Evolutionary conservation across 2,113 vertebrate species (phyloP), one percentile per base, ranked within the genome.

Genomic region (Pituophis catenifer): DNA sequence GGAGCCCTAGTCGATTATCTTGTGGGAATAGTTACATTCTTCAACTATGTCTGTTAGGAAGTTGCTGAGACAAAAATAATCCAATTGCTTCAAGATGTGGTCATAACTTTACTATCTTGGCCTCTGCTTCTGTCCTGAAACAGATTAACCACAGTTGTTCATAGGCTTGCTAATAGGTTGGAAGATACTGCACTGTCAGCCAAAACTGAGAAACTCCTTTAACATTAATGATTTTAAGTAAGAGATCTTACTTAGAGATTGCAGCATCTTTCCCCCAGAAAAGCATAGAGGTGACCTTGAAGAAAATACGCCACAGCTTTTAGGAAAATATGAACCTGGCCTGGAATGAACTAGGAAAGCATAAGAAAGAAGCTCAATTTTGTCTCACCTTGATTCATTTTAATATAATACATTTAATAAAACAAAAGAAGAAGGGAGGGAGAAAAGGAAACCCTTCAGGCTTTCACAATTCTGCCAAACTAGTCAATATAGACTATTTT

Each of bases 1-100:
- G 24, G 90, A 92, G 15, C 57, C 8, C 0, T 88, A 88, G 57
- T 95, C 93, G 92, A 89, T 88, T 91, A 52, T 94, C 44, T 94
- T 94, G 95, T 91, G 95, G 96, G 88, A 38, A 92, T 75, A 93
- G 92, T 93, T 0, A 93, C 96, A 93, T 97, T 97, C 96, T 96
- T 93, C 38, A 92, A 94, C 0, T 44, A 90, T 96, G 95, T 95
- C n/a, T 92, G 95, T 93, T 95, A 95, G 93, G 90, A 88, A 94
- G 91, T 53, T 44, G 91, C 48, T 90, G 93, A 96, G 93, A 95
- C 93, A 90, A 2, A 81, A 92, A 92, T 85, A 94, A 92, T 93
- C 0, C 3, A 94, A 95, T 96, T 94, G 93, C 92, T 96, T 96
- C 95, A 97, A 95, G 96, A 95, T 96, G 95, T 57, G 7, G 5